These are phyloP conservation scores for Tringa solitaria DNA, from an alignment of 2,113 vertebrate genomes.

Conservation along the genomic window DNA sequence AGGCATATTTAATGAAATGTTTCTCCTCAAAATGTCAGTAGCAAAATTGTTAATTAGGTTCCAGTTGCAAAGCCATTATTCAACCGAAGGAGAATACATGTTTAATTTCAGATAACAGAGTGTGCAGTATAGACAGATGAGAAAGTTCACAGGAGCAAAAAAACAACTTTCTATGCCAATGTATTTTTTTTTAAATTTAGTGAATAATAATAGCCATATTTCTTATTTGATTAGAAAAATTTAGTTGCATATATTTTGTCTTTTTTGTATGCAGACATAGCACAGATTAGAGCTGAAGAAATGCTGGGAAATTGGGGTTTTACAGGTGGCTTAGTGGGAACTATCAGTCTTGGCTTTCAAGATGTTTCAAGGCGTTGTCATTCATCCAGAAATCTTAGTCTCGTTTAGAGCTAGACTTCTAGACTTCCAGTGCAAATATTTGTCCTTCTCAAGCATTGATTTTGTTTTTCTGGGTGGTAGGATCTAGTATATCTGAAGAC, in stretches of 20 bases:
- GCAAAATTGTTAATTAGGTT: background rate
- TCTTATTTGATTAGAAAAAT: background rate
- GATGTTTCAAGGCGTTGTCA: background rate
- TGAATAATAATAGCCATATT: background rate
- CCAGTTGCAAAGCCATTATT: background rate
- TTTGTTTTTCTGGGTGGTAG: background rate
- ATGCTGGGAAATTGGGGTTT: background rate
- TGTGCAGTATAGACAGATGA: background rate
- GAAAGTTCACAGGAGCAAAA: background rate
- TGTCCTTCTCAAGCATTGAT: background rate
- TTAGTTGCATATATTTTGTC: background rate
- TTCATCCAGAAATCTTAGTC: background rate
- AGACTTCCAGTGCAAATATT: background rate
- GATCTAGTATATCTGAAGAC: background rate
- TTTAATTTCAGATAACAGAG: background rate
- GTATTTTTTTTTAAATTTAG: background rate
- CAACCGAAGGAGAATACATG: background rate
- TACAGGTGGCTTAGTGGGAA: background rate
- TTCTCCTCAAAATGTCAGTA: background rate
- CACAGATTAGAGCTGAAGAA: background rate
- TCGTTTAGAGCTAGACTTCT: background rate
- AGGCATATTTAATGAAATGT: background rate
- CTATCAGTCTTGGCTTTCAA: background rate
- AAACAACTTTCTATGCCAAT: background rate
- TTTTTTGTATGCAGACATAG: rapidly evolving